These are phyloP conservation scores for Acrocera orbiculus DNA, from an alignment of 2,888 invertebrate species.

Conservation along the genomic window DNA sequence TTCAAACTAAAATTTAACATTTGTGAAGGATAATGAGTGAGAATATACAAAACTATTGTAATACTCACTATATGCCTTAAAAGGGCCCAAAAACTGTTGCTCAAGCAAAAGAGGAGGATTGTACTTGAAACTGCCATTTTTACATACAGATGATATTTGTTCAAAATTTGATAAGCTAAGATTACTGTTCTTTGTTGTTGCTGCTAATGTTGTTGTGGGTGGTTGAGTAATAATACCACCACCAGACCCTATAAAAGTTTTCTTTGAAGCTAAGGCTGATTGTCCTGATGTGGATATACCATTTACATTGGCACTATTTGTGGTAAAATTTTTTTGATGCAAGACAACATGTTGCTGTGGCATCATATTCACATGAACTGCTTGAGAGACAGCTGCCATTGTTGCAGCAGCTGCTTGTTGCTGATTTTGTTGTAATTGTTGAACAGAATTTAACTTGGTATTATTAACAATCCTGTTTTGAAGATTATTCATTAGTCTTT, in stretches of 20 bases:
- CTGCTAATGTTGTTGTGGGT: conserved; percentile 5
- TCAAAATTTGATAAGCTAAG: conserved; percentile 12
- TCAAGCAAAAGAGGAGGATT: conserved; percentile 14
- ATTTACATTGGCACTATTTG: conserved; percentile 21
- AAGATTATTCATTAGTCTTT: conserved; percentile 31
- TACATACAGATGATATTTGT: conserved; percentile 16
- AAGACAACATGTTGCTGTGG: conserved; percentile 20
- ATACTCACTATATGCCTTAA: conserved; percentile 33
- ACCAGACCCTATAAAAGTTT: conserved; percentile 6
- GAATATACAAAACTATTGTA: conserved; percentile 5
- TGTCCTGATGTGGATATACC: conserved; percentile 18
- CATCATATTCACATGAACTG: conserved; percentile 12
- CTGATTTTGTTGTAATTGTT: conserved; percentile 24
- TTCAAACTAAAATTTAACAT: not conserved
- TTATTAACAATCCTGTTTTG: too few species aligned
- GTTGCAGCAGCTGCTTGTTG: conserved; percentile 21
- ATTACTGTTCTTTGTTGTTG: conserved; percentile 6
- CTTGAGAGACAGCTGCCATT: conserved; percentile 15
- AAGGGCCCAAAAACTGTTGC: conserved; percentile 26
- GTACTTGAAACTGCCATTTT: conserved; percentile 11
- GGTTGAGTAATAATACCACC: conserved; percentile 3
- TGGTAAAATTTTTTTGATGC: conserved; percentile 15
- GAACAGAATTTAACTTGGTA: too few species aligned
- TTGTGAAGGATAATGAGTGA: not conserved
- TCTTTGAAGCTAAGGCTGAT: conserved; percentile 16